phyloP scores from a whole-genome alignment of 2,797 vertebrate species.

The Varecia variegata region DNA sequence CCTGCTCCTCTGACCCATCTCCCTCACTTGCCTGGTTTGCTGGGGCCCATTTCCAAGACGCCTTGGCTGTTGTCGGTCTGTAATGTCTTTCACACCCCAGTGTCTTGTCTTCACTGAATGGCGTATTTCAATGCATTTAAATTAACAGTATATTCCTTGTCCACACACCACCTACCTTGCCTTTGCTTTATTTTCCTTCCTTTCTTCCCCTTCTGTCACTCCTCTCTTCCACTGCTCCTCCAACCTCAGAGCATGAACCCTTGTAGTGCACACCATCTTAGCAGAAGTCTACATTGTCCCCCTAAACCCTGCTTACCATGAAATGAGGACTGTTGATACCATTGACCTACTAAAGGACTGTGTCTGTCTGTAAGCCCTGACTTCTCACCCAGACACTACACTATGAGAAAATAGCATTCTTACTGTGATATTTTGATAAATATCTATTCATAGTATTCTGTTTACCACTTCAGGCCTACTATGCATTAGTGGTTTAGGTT shows the following conservation, averaged over 20 bases:
- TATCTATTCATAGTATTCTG: neutral
- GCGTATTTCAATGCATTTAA: constrained; percentile 61
- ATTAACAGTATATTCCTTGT: neutral
- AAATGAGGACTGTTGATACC: constrained; percentile 66
- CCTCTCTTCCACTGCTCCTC: constrained; percentile 56
- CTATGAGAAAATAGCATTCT: neutral
- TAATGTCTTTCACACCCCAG: constrained; percentile 65
- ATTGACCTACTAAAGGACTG: constrained; percentile 73
- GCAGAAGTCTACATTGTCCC: neutral
- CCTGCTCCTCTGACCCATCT: constrained; percentile 68
- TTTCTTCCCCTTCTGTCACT: neutral
- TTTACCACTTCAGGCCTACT: neutral
- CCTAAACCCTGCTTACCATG: constrained; percentile 36
- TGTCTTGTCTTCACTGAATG: constrained; percentile 54
- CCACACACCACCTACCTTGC: neutral
- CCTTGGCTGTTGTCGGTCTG: neutral
- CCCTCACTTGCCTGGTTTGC: constrained; percentile 66
- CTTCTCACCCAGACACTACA: neutral
- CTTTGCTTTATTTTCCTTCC: constrained; percentile 31
- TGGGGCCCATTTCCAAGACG: constrained; percentile 28
- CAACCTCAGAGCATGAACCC: constrained; percentile 61
- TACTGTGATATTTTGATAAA: neutral
- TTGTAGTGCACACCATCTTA: constrained; percentile 57
- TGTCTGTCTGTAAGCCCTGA: constrained; percentile 32
- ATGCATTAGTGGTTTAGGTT: neutral